Evolutionary conservation across 2,113 vertebrate species (phyloP).

Genomic region (Sinocyclocheilus anshuiensis): DNA sequence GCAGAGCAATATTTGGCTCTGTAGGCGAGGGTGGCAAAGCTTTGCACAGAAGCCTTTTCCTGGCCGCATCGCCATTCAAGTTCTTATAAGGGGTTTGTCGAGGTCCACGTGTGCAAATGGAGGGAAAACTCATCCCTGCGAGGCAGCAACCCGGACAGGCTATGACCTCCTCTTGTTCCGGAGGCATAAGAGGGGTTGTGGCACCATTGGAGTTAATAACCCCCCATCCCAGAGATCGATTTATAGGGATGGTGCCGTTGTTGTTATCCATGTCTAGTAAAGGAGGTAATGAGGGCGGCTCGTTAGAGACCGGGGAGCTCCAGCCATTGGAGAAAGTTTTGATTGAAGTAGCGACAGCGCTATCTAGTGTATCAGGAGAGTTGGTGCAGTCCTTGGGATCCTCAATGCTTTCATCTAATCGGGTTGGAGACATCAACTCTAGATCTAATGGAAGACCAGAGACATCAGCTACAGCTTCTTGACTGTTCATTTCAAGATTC

Average conservation of each 20-base stretch:
- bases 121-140: slow-evolving; percentile 82
- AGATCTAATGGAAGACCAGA: slow-evolving; percentile 65
- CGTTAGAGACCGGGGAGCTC: slow-evolving; percentile 65
- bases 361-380: slow-evolving; percentile 68
- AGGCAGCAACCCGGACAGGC: slow-evolving; percentile 88
- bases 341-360: slow-evolving; percentile 13
- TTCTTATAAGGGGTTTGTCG: slow-evolving; percentile 79
- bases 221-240: slow-evolving; percentile 75
- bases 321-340: slow-evolving; percentile 69
- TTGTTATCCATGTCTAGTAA: slow-evolving; percentile 76
- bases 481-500: not conserved
- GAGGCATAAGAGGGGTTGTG: slow-evolving; percentile 32
- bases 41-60: slow-evolving; percentile 78
- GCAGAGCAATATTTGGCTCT: slow-evolving; percentile 82
- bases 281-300: slow-evolving; percentile 68
- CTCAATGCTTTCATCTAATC: slow-evolving; percentile 53
- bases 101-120: slow-evolving; percentile 78
- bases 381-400: slow-evolving; percentile 82
- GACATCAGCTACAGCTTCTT: slow-evolving; percentile 44
- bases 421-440: slow-evolving; percentile 69
- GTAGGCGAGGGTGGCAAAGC: slow-evolving; percentile 61
- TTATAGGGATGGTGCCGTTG: slow-evolving; percentile 75
- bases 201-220: slow-evolving; percentile 59
- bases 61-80: slow-evolving; percentile 79
- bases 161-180: slow-evolving; percentile 81